Evolutionary conservation across 2,888 invertebrate genomes (phyloP), one percentile per base, ranked within the genome.

Genomic region (Melanophora roralis): DNA sequence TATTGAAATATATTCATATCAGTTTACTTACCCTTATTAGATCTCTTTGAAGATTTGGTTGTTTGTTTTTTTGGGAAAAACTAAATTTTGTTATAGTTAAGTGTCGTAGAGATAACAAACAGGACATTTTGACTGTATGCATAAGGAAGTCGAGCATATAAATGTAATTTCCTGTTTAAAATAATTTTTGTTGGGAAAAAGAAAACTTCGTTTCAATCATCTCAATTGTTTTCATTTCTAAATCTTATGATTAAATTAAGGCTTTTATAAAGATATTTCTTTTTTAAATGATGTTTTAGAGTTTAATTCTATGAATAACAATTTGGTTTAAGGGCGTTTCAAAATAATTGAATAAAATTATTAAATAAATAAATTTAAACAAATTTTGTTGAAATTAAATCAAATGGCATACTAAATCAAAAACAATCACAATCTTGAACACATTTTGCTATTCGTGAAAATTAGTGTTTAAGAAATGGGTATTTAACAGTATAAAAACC

Each of bases 151-250:
- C 78, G 69, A 40, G 78, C 75, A 57, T 64, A 23, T 69, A 64
- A 74, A 64, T 69, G 53, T 75, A 78, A 78, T 78, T 78, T 78
- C 78, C 78, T 69, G 4, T 64, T 23, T 34, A 5, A 38, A 57
- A 34, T 36, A 36, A 23, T 62, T 53, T 71, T 40, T 16, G 23
- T 47, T 16, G 23, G 47, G 21, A 36, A n/a, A 27, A 43, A 19
- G 12, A 32, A 55, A n/a, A n/a, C 27, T 19, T 14, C 38, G 21
- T 34, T 43, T 60, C 2, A 34, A 51, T 7, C 11, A 51, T 60
- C 40, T 12, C 9, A 36, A 19, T 19, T 69, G 16, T 45, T 7
- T 27, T 51, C 11, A 45, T 19, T 2, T 9, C 16, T n/a, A 32
- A 40, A 67, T 45, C n/a, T 8, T 68, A 57, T 55, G 34, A 21